phyloP scores from a whole-genome alignment of 1,140 invertebrate species.

The Drosophila nannoptera region DNA sequence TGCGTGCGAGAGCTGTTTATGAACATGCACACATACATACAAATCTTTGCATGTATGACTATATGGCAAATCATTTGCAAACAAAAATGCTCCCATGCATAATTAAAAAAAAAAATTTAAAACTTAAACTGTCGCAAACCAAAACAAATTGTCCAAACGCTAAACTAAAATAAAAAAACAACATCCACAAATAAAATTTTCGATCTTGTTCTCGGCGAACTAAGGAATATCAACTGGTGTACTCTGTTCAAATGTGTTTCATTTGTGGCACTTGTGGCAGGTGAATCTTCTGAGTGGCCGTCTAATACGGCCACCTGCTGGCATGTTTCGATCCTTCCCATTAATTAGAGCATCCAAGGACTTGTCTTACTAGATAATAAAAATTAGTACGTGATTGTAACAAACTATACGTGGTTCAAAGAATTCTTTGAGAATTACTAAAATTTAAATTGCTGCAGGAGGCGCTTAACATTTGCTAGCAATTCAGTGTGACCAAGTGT shows the following conservation, averaged over 20 bases:
- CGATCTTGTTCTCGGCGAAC: background rate
- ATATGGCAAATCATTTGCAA: slow-evolving; percentile 44
- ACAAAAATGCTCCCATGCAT: slow-evolving; percentile 44
- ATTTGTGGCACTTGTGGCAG: slow-evolving; percentile 22
- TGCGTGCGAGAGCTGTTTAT: slow-evolving; percentile 34
- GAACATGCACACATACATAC: slow-evolving; percentile 24
- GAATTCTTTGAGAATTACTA: background rate
- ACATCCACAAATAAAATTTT: slow-evolving; percentile 2
- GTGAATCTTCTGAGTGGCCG: slow-evolving; percentile 10
- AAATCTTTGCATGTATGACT: slow-evolving; percentile 34
- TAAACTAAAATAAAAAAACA: background rate
- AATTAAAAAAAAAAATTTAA: slow-evolving; percentile 27
- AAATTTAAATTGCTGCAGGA: slow-evolving; percentile 13
- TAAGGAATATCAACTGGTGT: slow-evolving; percentile 2
- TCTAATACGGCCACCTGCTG: slow-evolving; percentile 25
- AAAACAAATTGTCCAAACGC: slow-evolving; percentile 4
- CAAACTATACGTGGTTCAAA: background rate
- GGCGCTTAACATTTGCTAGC: slow-evolving; percentile 16
- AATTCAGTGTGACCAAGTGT: slow-evolving; percentile 31
- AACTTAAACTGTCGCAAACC: slow-evolving; percentile 6
- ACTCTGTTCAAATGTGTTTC: background rate
- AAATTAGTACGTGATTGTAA: background rate
- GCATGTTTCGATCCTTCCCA: background rate
- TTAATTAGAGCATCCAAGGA: no score
- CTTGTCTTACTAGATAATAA: no score